Conservation (phyloP, 2,113 vertebrate species). For the Cervus canadensis region DNA sequence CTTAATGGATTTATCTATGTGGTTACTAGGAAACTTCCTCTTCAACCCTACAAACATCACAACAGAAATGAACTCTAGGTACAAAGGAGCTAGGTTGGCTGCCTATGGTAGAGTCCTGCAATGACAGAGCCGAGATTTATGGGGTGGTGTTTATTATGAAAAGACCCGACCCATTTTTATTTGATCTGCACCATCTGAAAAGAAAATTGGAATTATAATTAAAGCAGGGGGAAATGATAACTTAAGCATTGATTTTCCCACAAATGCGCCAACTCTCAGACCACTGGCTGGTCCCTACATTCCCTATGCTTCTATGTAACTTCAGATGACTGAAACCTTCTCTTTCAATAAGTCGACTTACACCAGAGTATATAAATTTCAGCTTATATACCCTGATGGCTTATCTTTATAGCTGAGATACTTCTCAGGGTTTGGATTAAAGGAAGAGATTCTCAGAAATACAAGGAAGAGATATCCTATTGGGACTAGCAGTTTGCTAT, state of each 20-base stretch:
- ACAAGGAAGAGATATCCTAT: constrained; percentile 48
- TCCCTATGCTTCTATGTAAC: neutral
- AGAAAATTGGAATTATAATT: constrained; percentile 72
- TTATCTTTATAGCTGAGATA: constrained; percentile 64
- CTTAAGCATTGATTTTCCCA: constrained; percentile 48
- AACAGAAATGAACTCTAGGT: constrained; percentile 25
- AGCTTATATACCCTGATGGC: constrained; percentile 66
- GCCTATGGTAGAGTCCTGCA: neutral
- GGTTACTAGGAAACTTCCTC: neutral
- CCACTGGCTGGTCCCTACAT: constrained; percentile 25
- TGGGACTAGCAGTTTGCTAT: constrained; percentile 45
- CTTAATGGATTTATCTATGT: neutral
- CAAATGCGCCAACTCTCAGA: constrained; percentile 16
- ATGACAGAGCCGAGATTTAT: constrained; percentile 46
- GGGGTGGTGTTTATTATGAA: constrained; percentile 28
- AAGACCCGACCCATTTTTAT: constrained; percentile 19
- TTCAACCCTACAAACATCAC: neutral
- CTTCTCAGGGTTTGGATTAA: constrained; percentile 58
- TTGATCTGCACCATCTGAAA: constrained; percentile 47
- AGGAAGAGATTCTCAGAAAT: constrained; percentile 63
- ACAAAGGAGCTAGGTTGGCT: neutral
- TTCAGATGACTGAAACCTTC: constrained; percentile 50
- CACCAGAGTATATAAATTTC: constrained; percentile 55
- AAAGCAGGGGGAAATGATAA: constrained; percentile 52
- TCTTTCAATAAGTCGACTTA: constrained; percentile 40